These are phyloP conservation scores for Prionace glauca DNA, from an alignment of 2,797 vertebrate genomes.

Conservation along the genomic window DNA sequence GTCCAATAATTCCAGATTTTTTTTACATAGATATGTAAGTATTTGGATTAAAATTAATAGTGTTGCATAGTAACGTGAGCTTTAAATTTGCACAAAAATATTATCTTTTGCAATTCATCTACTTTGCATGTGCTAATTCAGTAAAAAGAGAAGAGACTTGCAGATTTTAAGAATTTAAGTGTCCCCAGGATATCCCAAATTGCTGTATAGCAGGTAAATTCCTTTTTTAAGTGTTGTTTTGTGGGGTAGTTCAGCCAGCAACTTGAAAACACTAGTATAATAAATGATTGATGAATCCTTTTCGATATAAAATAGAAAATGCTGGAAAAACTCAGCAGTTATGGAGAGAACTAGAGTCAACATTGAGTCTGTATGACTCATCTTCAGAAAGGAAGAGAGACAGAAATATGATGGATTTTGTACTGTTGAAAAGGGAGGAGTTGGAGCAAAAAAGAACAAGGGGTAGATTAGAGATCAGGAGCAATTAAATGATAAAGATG, in stretches of 20 bases:
- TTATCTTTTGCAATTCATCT: not conserved
- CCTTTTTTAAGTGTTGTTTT: not conserved
- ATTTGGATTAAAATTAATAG: not conserved
- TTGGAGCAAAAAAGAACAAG: too few relatives aligned
- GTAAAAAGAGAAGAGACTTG: not conserved
- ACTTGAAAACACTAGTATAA: not conserved
- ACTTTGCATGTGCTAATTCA: not conserved
- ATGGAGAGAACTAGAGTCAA: too few relatives aligned
- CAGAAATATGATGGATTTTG: too few relatives aligned
- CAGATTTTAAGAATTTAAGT: not conserved
- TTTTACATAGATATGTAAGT: not conserved
- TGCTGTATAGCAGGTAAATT: not conserved
- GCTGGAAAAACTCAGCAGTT: too few relatives aligned
- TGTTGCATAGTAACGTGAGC: not conserved
- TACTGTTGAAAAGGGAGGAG: too few relatives aligned
- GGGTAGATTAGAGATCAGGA: too few relatives aligned
- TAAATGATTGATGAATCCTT: not conserved
- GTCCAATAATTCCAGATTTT: not conserved
- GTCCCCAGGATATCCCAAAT: not conserved
- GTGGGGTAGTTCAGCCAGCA: not conserved
- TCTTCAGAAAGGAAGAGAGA: too few relatives aligned
- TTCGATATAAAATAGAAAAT: not conserved
- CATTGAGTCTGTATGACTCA: too few relatives aligned
- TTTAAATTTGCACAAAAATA: not conserved
- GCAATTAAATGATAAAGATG: too few relatives aligned